These are phyloP conservation scores for Melieria picta DNA, from an alignment of 2,888 invertebrate species.

Conservation along the genomic window DNA sequence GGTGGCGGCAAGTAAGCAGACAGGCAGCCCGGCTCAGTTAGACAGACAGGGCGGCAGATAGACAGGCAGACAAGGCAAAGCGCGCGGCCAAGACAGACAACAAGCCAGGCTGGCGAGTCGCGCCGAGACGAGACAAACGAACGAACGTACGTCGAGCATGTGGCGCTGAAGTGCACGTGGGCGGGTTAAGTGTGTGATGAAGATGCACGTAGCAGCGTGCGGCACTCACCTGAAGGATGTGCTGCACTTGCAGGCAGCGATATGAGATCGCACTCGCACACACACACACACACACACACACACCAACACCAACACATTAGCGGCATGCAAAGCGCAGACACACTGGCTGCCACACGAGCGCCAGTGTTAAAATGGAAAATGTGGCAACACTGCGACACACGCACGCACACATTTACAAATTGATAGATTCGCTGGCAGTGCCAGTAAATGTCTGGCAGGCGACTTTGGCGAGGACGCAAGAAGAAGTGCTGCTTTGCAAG, in stretches of 20 bases:
- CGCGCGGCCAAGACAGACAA: neutral
- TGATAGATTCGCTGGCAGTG: too few relatives aligned
- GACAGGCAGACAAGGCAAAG: neutral
- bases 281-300: neutral
- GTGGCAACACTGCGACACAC: neutral
- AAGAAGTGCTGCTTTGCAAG: too few relatives aligned
- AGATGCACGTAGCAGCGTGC: neutral
- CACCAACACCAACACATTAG: too few relatives aligned
- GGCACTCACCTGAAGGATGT: neutral
- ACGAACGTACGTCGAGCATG: neutral
- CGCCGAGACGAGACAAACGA: neutral
- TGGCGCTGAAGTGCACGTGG: neutral
- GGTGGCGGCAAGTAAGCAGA: conserved; percentile 6
- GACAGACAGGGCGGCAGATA: neutral
- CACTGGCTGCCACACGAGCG: too few relatives aligned
- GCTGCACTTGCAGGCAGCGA: neutral
- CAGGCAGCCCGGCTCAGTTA: neutral
- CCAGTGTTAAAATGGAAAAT: neutral
- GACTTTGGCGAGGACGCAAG: too few relatives aligned
- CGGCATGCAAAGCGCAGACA: too few relatives aligned
- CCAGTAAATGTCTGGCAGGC: too few relatives aligned
- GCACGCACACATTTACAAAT: conserved; percentile 8
- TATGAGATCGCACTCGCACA: neutral
- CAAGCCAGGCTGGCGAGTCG: neutral
- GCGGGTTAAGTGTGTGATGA: neutral